A percentile compares a stretch with the other conserved stretches of the same genome.
Evolutionary conservation across 1,140 invertebrate species (phyloP).

Genomic region (Drosophila chauvacae): DNA sequence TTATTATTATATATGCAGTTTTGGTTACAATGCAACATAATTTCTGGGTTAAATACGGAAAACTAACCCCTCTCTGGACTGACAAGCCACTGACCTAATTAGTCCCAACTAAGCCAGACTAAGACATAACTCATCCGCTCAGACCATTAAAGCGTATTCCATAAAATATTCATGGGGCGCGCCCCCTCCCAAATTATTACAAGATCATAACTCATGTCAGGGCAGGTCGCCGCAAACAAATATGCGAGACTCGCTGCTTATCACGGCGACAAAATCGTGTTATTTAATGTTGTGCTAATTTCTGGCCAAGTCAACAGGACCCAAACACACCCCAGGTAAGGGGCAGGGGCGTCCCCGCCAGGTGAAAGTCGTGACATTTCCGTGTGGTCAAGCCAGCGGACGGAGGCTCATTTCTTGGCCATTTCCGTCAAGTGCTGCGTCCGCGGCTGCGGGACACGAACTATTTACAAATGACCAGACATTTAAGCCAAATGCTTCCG

Average conservation of each 20-base stretch:
- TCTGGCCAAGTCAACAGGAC: constrained; percentile 56
- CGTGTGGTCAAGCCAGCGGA: constrained; percentile 31
- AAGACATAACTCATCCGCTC: constrained; percentile 50
- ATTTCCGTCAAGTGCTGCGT: constrained; percentile 77
- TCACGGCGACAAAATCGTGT: constrained; percentile 75
- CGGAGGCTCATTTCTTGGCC: constrained; percentile 72
- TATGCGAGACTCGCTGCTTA: constrained; percentile 38
- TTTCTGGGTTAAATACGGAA: background rate
- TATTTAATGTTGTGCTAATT: constrained; percentile 84
- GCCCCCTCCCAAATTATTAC: constrained; percentile 35
- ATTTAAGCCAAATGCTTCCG: constrained; percentile 82
- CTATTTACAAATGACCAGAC: constrained; percentile 82
- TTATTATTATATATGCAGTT: no score
- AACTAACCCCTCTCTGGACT: background rate
- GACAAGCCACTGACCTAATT: constrained; percentile 61
- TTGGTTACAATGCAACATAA: background rate
- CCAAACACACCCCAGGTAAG: constrained; percentile 33
- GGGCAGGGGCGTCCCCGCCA: constrained; percentile 15
- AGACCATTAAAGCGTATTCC: constrained; percentile 53
- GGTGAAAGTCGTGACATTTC: constrained; percentile 79
- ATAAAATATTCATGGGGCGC: constrained; percentile 64
- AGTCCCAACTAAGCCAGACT: constrained; percentile 41
- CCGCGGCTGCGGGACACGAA: constrained; percentile 66
- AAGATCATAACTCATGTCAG: constrained; percentile 78
- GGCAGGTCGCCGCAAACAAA: constrained; percentile 46